Evolutionary conservation across 2,888 invertebrate genomes (phyloP), one percentile per base, ranked within the genome.

Genomic region (Anodontia alba): DNA sequence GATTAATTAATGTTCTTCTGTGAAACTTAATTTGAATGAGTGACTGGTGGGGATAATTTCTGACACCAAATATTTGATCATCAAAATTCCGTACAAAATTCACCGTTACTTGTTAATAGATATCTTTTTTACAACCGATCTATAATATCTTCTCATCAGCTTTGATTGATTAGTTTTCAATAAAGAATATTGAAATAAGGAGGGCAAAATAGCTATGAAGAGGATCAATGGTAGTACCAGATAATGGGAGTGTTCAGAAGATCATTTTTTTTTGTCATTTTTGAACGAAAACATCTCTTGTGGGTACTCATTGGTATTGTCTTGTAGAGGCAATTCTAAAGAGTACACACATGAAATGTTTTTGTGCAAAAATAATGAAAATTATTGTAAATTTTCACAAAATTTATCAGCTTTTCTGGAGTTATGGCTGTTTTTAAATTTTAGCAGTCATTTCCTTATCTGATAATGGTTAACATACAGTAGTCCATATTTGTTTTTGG

Each of bases 141-240:
- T 26, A 62, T 33, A 33, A 62, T 62, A 33, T 62, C 33, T 3
- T 26, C 62, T 62, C 17, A 17, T 62, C 33, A 29, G 23, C 17
- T 62, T 62, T 62, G 62, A 62, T 62, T 62, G 62, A 62, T 62
- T 31, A 23, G 62, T 62, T 62, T 62, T 1, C 33, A 62, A 62
- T 62, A 62, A 31, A 33, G 17, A 17, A 62, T 62, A 62, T 62
- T 57, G 57, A 57, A 57, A 57, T 29, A 57, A 57, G 57, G 57
- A 57, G 57, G 57, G 57, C 57, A 57, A 57, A 57, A 57, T 57
- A 23, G 29, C 29, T 57, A 29, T 26, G 20, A 57, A 57, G 29
- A 57, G n/a, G n/a, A n/a, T n/a, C n/a, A n/a, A n/a, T n/a, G n/a
- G n/a, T n/a, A n/a, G n/a, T n/a, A n/a, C n/a, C n/a, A n/a, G n/a